Conservation (phyloP, 1,140 invertebrate species). For the Littorina saxatilis region DNA sequence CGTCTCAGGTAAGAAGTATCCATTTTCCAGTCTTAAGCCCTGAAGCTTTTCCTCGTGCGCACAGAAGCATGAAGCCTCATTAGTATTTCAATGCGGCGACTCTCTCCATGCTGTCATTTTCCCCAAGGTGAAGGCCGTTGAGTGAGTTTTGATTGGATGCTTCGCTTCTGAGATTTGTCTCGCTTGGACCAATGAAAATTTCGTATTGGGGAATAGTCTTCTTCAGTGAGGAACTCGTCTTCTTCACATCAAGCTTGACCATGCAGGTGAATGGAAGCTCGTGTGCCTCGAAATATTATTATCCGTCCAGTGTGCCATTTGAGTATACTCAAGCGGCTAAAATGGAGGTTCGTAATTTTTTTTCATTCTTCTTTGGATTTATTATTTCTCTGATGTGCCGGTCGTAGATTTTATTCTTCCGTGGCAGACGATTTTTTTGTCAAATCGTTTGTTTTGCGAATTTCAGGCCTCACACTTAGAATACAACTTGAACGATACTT, state of each 20-base stretch:
- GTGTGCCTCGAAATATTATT: not conserved
- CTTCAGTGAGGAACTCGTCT: not conserved
- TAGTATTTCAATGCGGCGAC: not conserved
- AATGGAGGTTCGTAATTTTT: slow-evolving; percentile 14
- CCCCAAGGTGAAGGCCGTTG: slow-evolving; percentile 1
- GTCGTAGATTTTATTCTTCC: not conserved
- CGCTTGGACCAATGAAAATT: not conserved
- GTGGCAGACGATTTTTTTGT: not conserved
- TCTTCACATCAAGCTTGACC: slow-evolving; percentile 22
- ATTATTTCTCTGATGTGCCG: not conserved
- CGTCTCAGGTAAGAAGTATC: slow-evolving; percentile 3
- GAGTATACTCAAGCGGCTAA: not conserved
- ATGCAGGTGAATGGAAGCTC: not conserved
- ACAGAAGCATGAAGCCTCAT: not conserved
- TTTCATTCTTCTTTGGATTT: not conserved
- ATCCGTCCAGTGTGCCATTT: not conserved
- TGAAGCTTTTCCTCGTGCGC: not conserved
- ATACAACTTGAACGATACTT: too few species aligned
- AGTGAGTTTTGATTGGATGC: not conserved
- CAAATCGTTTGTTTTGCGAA: too few species aligned
- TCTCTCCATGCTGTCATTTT: not conserved
- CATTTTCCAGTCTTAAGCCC: not conserved
- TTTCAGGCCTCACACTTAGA: too few species aligned
- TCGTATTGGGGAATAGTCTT: not conserved
- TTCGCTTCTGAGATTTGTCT: not conserved